These are phyloP conservation scores for Pelobates fuscus DNA, from an alignment of 2,113 vertebrate genomes.

Conservation along the genomic window DNA sequence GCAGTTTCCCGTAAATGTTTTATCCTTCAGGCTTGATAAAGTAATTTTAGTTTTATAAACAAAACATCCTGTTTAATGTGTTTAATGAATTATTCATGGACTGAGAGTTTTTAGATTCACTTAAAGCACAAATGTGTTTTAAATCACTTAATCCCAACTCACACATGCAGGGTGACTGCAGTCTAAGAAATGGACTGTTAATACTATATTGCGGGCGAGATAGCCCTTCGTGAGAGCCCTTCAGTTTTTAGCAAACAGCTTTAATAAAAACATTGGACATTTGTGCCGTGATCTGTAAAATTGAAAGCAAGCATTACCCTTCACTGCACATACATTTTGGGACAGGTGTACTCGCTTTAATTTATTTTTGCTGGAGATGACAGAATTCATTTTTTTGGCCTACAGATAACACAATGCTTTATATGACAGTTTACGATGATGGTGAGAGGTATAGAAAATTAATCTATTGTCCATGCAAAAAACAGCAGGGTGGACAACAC, in stretches of 20 bases:
- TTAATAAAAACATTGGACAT: conserved; percentile 4
- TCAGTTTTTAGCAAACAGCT: conserved; percentile 16
- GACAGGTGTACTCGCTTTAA: no score
- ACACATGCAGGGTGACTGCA: background rate
- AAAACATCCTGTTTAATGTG: background rate
- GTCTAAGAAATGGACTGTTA: background rate
- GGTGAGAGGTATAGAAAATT: no score
- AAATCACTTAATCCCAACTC: conserved; percentile 25
- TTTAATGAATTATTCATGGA: conserved; percentile 30
- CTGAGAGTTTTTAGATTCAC: conserved; percentile 18
- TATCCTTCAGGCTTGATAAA: background rate
- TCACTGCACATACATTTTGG: no score
- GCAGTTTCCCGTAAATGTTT: background rate
- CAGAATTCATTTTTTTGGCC: no score
- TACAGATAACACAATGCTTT: no score
- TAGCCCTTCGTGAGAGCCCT: background rate
- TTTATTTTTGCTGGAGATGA: no score
- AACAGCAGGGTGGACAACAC: no score
- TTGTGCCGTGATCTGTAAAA: conserved; percentile 19
- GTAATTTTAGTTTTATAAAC: conserved; percentile 4
- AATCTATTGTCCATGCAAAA: no score
- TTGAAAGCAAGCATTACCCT: background rate
- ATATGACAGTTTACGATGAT: no score
- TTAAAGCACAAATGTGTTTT: conserved; percentile 11
- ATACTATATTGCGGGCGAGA: background rate